Evolutionary conservation across 2,888 invertebrate genomes (phyloP).

Genomic region (Eugnorisma glareosa): DNA sequence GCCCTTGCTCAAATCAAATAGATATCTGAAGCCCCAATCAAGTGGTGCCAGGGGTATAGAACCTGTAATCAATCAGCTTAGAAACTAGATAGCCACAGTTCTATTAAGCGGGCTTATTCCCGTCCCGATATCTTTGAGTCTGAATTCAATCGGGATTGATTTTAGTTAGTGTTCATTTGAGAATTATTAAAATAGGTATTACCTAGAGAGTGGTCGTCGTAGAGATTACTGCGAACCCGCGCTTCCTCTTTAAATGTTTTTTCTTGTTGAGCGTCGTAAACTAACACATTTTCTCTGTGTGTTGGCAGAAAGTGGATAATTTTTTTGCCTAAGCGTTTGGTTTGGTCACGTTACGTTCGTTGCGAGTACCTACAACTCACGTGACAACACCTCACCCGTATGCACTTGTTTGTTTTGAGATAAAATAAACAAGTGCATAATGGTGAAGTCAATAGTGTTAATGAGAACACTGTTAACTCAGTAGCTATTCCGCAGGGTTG

Average conservation of each 20-base stretch:
- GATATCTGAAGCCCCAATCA: conserved; percentile 22
- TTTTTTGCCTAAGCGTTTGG: background rate
- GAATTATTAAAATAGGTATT: background rate
- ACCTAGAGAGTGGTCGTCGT: too few relatives aligned
- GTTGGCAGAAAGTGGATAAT: background rate
- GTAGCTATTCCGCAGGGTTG: background rate
- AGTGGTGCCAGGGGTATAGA: conserved; percentile 11
- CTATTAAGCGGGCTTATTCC: conserved; percentile 38
- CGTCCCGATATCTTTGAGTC: conserved; percentile 13
- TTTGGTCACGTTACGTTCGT: too few relatives aligned
- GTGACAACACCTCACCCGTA: background rate
- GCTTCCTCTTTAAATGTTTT: background rate
- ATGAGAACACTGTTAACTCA: background rate
- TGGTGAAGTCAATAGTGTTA: background rate
- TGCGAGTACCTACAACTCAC: background rate
- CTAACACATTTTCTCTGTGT: background rate
- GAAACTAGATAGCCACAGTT: conserved; percentile 28
- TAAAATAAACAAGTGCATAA: background rate
- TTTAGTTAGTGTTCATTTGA: background rate
- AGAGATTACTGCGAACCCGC: too few relatives aligned
- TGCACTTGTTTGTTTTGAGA: background rate
- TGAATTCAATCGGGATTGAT: conserved; percentile 20
- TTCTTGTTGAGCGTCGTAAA: background rate
- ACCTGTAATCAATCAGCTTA: conserved; percentile 33
- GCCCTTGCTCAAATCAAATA: conserved; percentile 19